These are phyloP conservation scores for Pseudotriccus pelzelni DNA, from an alignment of 2,797 vertebrate genomes.

Conservation along the genomic window DNA sequence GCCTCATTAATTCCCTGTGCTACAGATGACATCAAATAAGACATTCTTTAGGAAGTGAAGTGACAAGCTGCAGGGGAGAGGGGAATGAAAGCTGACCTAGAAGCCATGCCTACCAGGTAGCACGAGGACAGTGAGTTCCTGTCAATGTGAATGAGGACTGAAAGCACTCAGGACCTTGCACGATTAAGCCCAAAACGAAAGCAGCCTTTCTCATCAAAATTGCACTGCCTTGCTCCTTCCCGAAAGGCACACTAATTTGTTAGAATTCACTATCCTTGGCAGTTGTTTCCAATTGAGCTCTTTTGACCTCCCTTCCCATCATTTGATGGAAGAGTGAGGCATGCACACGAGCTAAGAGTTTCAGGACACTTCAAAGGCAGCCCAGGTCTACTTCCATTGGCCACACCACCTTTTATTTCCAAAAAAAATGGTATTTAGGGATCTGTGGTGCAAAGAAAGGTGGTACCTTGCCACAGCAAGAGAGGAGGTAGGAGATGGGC, in stretches of 20 bases:
- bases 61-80: neutral
- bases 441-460: neutral
- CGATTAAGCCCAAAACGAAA: slow-evolving; percentile 5
- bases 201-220: slow-evolving; percentile 49
- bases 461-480: neutral
- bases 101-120: slow-evolving; percentile 4
- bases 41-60: slow-evolving; percentile 1
- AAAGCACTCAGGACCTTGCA: slow-evolving; percentile 16
- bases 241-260: neutral
- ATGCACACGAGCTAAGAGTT: neutral
- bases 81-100: slow-evolving; percentile 11
- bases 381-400: neutral
- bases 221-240: slow-evolving; percentile 32
- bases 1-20: slow-evolving; percentile 5
- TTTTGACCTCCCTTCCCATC: slow-evolving; percentile 28
- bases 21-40: neutral
- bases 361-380: neutral
- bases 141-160: neutral
- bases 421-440: neutral
- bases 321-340: neutral
- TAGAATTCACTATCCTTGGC: slow-evolving; percentile 39
- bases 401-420: neutral
- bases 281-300: slow-evolving; percentile 59
- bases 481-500: neutral
- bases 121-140: slow-evolving; percentile 9